Evolutionary conservation across 2,797 vertebrate species (phyloP).

Genomic region (Limnodromus scolopaceus): DNA sequence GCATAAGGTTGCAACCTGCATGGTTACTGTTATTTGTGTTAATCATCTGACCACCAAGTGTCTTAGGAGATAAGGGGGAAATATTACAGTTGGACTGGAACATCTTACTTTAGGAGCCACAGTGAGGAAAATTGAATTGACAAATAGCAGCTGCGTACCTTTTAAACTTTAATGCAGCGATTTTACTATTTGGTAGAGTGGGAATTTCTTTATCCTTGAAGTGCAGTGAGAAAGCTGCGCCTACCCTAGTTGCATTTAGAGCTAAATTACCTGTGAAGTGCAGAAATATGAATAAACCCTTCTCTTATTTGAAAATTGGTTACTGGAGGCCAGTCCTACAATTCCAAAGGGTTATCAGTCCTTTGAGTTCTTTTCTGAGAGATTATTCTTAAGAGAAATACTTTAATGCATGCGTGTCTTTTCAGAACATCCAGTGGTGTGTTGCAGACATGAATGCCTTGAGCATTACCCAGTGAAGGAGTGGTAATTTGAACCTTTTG

Average conservation of each 20-base stretch:
- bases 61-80: not conserved
- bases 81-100: not conserved
- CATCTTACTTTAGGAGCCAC: not conserved
- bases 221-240: not conserved
- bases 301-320: not conserved
- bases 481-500: not conserved
- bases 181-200: not conserved
- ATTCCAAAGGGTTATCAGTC: not conserved
- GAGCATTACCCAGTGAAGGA: not conserved
- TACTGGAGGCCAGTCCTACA: not conserved
- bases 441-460: not conserved
- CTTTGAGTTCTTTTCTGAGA: not conserved
- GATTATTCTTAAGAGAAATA: not conserved
- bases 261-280: not conserved
- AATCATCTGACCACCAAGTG: not conserved
- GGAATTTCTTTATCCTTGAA: not conserved
- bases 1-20: not conserved
- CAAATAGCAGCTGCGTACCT: not conserved
- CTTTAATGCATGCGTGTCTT: not conserved
- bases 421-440: not conserved
- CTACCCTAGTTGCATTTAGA: not conserved
- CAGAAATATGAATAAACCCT: not conserved
- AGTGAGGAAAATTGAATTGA: not conserved
- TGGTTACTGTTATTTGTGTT: not conserved
- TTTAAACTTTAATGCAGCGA: not conserved